phyloP scores from a whole-genome alignment of 1,140 invertebrate genomes.

The Aphaenogaster ashmeadi region DNA sequence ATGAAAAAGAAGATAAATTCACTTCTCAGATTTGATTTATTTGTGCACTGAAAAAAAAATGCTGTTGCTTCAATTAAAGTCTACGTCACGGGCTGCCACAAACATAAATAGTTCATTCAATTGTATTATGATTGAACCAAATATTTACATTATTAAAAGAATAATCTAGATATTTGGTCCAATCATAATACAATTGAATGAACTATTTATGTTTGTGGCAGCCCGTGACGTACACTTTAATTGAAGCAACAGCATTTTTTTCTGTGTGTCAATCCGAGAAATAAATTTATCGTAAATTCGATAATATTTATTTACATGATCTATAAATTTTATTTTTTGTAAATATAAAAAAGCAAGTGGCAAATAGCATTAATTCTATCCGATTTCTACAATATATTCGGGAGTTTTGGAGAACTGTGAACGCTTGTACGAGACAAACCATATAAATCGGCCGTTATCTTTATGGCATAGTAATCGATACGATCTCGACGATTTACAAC shows the following conservation, averaged over 20 bases:
- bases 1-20: background rate
- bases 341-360: background rate
- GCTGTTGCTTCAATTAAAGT: no score
- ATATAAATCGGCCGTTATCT: background rate
- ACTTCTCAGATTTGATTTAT: background rate
- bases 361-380: background rate
- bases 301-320: background rate
- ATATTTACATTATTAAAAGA: no score
- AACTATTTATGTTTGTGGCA: no score
- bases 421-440: background rate
- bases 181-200: no score
- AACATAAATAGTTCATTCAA: no score
- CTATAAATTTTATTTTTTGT: background rate
- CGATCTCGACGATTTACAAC: constrained; percentile 1
- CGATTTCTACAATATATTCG: background rate
- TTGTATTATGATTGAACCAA: no score
- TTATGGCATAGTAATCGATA: constrained; percentile 12
- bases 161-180: no score
- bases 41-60: no score
- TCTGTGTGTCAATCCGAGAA: background rate
- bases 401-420: background rate
- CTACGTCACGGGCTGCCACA: no score
- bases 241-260: no score
- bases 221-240: no score
- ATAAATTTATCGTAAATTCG: background rate